Conservation (phyloP, 2,797 vertebrate genomes). For the Xyrichtys novacula region DNA sequence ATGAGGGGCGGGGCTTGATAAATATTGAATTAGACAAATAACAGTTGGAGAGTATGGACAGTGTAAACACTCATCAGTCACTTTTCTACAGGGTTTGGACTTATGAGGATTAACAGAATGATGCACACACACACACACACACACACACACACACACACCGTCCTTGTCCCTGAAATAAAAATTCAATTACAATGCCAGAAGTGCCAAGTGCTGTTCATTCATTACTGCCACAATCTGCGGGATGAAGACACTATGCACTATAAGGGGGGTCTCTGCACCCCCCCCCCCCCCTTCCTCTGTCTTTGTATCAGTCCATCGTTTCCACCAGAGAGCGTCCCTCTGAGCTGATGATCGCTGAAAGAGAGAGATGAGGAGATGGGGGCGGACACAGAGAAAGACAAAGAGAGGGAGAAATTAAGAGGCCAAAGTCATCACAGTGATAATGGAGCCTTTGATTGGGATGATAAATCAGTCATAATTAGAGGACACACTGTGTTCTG, state of each 20-base stretch:
- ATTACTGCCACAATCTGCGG: conserved; percentile 63
- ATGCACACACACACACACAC: conserved; percentile 4
- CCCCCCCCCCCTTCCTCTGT: conserved; percentile 2
- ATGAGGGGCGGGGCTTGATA: not conserved
- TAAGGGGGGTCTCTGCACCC: not conserved
- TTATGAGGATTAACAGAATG: conserved; percentile 22
- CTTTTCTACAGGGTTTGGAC: too few species aligned
- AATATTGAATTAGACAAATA: conserved; percentile 6
- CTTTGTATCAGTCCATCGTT: conserved; percentile 8
- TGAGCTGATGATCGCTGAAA: conserved; percentile 22
- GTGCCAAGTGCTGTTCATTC: conserved; percentile 37
- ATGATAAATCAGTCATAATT: conserved; percentile 65
- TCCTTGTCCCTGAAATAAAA: conserved; percentile 53
- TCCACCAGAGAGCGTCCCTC: not conserved
- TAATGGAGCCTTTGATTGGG: conserved; percentile 68
- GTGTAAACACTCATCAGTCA: conserved; percentile 4
- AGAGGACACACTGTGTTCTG: conserved; percentile 26
- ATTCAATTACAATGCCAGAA: conserved; percentile 62
- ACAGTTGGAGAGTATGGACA: conserved; percentile 3
- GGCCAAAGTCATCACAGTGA: conserved; percentile 53
- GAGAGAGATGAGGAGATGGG: not conserved
- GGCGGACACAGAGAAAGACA: not conserved
- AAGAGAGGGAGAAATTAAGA: conserved; percentile 33
- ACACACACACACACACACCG: too few species aligned
- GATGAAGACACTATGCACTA: conserved; percentile 15